A percentile compares a stretch with the other conserved stretches of the same genome.
These are phyloP conservation scores for Drosophila rubida DNA, from an alignment of 2,888 invertebrate species.

Conservation along the genomic window DNA sequence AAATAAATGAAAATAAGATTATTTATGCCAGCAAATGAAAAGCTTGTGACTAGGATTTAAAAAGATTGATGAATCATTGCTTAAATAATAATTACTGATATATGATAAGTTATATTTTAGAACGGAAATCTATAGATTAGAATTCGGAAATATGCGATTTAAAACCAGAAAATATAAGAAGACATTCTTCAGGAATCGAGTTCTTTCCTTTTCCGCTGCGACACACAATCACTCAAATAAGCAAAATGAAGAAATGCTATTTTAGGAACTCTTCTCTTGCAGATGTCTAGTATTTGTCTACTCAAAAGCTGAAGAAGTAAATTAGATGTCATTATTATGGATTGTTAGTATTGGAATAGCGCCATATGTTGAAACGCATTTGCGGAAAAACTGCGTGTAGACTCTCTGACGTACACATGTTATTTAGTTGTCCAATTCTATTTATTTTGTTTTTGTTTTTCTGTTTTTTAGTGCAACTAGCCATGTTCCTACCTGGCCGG, in stretches of 20 bases:
- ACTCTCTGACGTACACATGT: constrained; percentile 44
- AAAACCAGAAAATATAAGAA: too few species aligned
- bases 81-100: not conserved
- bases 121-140: too few species aligned
- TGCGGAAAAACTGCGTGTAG: constrained; percentile 18
- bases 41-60: constrained; percentile 19
- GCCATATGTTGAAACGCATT: constrained; percentile 42
- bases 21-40: constrained; percentile 7
- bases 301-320: constrained; percentile 13
- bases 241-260: not conserved
- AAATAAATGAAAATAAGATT: not conserved
- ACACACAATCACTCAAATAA: not conserved
- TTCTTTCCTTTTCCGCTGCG: too few species aligned
- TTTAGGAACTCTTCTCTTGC: not conserved
- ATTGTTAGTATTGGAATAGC: constrained; percentile 16
- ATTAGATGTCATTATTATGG: constrained; percentile 7
- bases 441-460: constrained; percentile 1
- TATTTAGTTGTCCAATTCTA: constrained; percentile 8
- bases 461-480: not conserved
- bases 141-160: too few species aligned
- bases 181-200: too few species aligned
- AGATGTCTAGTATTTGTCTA: not conserved
- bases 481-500: constrained; percentile 18
- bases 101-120: not conserved
- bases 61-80: not conserved